These are phyloP conservation scores for Electrona antarctica DNA, from an alignment of 2,113 vertebrate species.

Conservation along the genomic window DNA sequence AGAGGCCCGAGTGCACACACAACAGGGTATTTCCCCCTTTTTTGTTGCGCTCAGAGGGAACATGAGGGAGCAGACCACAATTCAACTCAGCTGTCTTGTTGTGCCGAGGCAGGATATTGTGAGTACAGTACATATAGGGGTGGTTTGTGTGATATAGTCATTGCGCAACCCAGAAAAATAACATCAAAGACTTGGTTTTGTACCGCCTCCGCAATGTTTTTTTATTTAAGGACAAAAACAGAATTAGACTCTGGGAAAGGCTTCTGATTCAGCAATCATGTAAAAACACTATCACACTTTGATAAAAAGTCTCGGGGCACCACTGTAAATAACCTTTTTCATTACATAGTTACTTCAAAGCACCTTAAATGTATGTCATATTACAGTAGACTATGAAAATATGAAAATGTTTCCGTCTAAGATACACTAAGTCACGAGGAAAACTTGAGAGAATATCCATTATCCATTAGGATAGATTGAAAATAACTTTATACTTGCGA, in stretches of 20 bases:
- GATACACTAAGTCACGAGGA: too few relatives aligned
- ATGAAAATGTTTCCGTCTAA: too few relatives aligned
- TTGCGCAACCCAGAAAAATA: conserved; percentile 19
- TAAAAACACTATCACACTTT: not conserved
- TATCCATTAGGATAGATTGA: too few relatives aligned
- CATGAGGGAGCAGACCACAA: conserved; percentile 31
- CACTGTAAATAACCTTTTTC: too few relatives aligned
- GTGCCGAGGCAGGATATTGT: conserved; percentile 18
- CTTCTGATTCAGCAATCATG: too few relatives aligned
- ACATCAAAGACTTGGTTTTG: conserved; percentile 2
- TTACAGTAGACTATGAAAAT: too few relatives aligned
- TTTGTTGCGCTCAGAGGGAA: conserved; percentile 39
- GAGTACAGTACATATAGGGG: conserved; percentile 3
- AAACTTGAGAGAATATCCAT: too few relatives aligned
- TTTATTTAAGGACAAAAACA: not conserved
- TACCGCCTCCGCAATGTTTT: not conserved
- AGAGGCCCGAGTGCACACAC: conserved; percentile 26
- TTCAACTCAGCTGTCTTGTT: conserved; percentile 42
- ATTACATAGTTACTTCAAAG: too few relatives aligned
- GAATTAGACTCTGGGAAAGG: not conserved
- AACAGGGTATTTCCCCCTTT: conserved; percentile 36
- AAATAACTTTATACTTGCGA: too few relatives aligned
- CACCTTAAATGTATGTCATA: too few relatives aligned
- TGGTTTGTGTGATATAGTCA: conserved; percentile 25
- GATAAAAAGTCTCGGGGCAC: too few relatives aligned